Conservation (phyloP, 2,797 vertebrate genomes). For the Pterois miles region DNA sequence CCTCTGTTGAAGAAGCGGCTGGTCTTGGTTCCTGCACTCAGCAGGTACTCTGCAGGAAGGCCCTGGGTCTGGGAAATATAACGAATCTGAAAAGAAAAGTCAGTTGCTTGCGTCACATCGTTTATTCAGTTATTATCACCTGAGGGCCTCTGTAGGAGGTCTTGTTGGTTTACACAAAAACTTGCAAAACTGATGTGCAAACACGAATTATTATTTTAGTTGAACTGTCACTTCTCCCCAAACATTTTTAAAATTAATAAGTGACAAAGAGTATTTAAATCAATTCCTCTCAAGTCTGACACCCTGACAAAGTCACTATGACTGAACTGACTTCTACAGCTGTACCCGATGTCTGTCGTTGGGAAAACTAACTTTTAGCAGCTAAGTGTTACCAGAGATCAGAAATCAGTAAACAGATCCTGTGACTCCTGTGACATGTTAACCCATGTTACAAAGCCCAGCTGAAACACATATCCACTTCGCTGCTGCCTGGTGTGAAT, state of each 20-base stretch:
- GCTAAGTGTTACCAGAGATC: too few relatives aligned
- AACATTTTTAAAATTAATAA: neutral
- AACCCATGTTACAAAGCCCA: too few relatives aligned
- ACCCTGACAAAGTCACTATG: neutral
- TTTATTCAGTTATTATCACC: neutral
- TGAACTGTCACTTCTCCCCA: neutral
- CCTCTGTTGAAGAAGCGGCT: slow-evolving; percentile 98
- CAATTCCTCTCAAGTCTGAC: neutral
- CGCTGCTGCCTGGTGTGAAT: too few relatives aligned
- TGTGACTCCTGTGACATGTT: too few relatives aligned
- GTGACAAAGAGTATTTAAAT: neutral
- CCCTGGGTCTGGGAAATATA: slow-evolving; percentile 99
- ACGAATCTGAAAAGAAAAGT: slow-evolving; percentile 86
- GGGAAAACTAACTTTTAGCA: too few relatives aligned
- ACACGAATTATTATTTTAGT: neutral
- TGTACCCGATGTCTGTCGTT: neutral
- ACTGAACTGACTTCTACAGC: neutral
- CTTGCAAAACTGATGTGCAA: neutral
- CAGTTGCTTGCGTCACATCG: neutral
- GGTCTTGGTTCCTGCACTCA: slow-evolving; percentile 98
- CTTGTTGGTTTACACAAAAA: neutral
- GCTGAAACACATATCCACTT: too few relatives aligned
- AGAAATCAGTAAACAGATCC: too few relatives aligned
- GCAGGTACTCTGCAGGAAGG: slow-evolving; percentile 96
- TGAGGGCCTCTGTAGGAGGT: neutral